Conservation (phyloP, 2,888 invertebrate species). For the Drosophila pseudotalamancana region DNA sequence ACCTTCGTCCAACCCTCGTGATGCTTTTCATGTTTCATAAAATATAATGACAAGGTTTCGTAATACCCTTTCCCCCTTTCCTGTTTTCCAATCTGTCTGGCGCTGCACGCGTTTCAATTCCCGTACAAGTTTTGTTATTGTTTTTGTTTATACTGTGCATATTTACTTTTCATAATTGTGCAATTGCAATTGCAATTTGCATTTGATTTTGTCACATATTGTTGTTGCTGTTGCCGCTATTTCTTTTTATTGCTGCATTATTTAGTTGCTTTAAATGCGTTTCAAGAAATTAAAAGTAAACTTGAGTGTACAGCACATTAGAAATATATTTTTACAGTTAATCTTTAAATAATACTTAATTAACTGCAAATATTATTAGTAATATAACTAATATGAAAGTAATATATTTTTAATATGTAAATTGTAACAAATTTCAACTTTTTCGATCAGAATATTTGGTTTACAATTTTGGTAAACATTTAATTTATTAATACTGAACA, state of each 20-base stretch:
- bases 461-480: too few species aligned
- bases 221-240: not conserved
- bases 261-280: constrained; percentile 46
- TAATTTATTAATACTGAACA: too few species aligned
- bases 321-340: too few species aligned
- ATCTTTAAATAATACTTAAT: not conserved
- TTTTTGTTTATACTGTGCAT: constrained; percentile 21
- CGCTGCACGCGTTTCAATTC: constrained; percentile 39
- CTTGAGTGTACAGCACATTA: too few species aligned
- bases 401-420: too few species aligned
- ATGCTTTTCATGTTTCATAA: constrained; percentile 20
- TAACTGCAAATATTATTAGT: not conserved
- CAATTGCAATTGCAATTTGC: constrained; percentile 44
- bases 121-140: constrained; percentile 16
- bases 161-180: constrained; percentile 51
- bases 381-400: too few species aligned
- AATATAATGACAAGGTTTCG: constrained; percentile 27
- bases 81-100: constrained; percentile 26
- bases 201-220: constrained; percentile 50
- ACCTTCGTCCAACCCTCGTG: constrained; percentile 26
- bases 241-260: constrained; percentile 21
- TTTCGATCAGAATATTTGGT: too few species aligned
- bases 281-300: constrained; percentile 16
- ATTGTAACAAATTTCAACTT: too few species aligned
- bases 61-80: constrained; percentile 7